Percentiles rank a stretch among this genome's conserved stretches.
These are phyloP conservation scores for Eilema depressum DNA, from an alignment of 2,888 invertebrate genomes.

Conservation along the genomic window DNA sequence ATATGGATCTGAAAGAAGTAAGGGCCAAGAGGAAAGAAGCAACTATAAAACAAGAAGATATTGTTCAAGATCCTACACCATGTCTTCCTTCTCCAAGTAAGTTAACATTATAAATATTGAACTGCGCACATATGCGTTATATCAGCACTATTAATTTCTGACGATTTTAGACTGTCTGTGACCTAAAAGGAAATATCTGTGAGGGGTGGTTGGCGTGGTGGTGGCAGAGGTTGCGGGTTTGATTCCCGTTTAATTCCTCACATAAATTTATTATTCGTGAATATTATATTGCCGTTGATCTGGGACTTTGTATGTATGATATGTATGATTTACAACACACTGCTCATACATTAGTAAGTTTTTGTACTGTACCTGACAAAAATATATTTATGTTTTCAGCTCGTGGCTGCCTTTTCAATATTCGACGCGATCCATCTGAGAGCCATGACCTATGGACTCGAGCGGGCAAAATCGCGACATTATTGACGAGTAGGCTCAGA, in stretches of 20 bases:
- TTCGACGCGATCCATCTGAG: conserved; percentile 93
- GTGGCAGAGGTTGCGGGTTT: no score
- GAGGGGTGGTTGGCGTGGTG: no score
- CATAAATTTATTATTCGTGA: no score
- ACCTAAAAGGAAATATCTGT: no score
- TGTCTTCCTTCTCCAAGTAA: conserved; percentile 76
- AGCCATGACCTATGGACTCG: conserved; percentile 88
- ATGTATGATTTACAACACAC: no score
- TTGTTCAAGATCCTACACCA: conserved; percentile 64
- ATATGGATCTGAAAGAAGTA: conserved; percentile 65
- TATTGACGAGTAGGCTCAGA: conserved; percentile 76
- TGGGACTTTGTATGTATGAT: no score
- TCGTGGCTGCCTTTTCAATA: conserved; percentile 91
- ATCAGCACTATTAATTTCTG: background rate
- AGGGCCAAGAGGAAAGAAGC: conserved; percentile 64
- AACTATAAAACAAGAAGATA: conserved; percentile 70
- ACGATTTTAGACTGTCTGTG: background rate
- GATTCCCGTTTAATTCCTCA: no score
- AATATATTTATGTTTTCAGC: conserved; percentile 67
- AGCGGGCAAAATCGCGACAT: conserved; percentile 81
- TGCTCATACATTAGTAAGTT: no score
- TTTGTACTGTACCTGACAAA: background rate
- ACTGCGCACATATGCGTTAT: background rate
- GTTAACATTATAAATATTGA: conserved; percentile 44
- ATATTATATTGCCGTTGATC: no score